A percentile compares a stretch with the other conserved stretches of the same genome.
Evolutionary conservation across 2,797 vertebrate species (phyloP).

Genomic region (Xerus rutilus): DNA sequence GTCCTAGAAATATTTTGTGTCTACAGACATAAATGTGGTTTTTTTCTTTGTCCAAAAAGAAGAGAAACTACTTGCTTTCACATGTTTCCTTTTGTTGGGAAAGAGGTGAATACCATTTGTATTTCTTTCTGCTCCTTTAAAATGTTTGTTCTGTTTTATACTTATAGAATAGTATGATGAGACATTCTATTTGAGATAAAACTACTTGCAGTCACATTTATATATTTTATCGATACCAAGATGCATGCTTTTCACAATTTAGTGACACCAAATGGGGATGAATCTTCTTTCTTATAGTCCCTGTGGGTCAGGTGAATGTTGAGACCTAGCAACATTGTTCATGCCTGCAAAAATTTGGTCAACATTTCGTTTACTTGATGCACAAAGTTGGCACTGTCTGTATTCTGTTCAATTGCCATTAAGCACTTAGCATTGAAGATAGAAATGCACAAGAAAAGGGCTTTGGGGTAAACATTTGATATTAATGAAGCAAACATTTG

Average conservation of each 20-base stretch:
- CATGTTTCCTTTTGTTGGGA: neutral
- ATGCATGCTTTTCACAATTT: neutral
- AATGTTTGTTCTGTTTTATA: conserved; percentile 34
- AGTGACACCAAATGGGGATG: neutral
- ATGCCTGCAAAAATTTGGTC: neutral
- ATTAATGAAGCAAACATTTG: conserved; percentile 45
- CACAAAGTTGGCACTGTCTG: neutral
- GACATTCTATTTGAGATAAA: conserved; percentile 10
- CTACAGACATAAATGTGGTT: neutral
- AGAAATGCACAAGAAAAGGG: neutral
- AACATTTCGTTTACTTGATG: neutral
- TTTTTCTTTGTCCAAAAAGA: conserved; percentile 44
- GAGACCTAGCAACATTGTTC: neutral
- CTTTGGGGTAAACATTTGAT: conserved; percentile 13
- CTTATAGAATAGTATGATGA: neutral
- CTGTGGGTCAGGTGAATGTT: neutral
- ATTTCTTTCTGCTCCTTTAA: conserved; percentile 33
- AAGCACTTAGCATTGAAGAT: neutral
- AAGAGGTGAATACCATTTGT: neutral
- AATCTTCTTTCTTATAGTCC: neutral
- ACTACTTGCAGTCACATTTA: neutral
- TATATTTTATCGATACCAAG: neutral
- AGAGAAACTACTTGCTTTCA: neutral
- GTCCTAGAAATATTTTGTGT: conserved; percentile 14
- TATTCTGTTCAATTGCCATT: neutral